These are phyloP conservation scores for Drosophila santomea DNA, from an alignment of 1,140 invertebrate genomes.

Conservation along the genomic window DNA sequence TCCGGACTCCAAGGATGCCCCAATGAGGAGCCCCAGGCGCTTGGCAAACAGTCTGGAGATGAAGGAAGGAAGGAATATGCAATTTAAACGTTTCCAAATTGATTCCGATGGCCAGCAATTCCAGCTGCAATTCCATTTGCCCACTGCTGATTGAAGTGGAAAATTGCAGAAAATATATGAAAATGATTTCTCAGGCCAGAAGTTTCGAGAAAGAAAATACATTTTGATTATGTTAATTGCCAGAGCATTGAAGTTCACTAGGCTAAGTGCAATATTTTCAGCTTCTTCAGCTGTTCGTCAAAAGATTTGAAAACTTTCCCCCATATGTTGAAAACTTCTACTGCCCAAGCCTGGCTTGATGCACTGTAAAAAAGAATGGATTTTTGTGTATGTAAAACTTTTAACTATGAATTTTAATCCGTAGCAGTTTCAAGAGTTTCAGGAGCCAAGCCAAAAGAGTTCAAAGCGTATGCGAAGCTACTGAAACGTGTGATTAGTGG, in stretches of 20 bases:
- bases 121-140: conserved; percentile 41
- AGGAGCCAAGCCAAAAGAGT: too few species aligned
- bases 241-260: conserved; percentile 25
- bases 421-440: too few species aligned
- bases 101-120: conserved; percentile 24
- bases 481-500: too few species aligned
- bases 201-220: background rate
- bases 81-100: conserved; percentile 54
- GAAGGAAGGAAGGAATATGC: conserved; percentile 32
- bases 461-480: background rate
- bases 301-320: conserved; percentile 21
- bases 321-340: background rate
- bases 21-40: conserved; percentile 24
- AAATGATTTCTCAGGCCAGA: background rate
- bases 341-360: background rate
- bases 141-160: conserved; percentile 2
- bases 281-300: conserved; percentile 14
- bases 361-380: background rate
- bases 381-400: too few species aligned
- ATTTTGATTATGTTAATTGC: conserved; percentile 33
- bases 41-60: conserved; percentile 21
- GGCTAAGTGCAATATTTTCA: conserved; percentile 6
- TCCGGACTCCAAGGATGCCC: conserved; percentile 31
- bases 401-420: too few species aligned
- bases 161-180: conserved; percentile 15